phyloP scores from a whole-genome alignment of 92 coral and sea anemone genomes.

The Muricea muricata region DNA sequence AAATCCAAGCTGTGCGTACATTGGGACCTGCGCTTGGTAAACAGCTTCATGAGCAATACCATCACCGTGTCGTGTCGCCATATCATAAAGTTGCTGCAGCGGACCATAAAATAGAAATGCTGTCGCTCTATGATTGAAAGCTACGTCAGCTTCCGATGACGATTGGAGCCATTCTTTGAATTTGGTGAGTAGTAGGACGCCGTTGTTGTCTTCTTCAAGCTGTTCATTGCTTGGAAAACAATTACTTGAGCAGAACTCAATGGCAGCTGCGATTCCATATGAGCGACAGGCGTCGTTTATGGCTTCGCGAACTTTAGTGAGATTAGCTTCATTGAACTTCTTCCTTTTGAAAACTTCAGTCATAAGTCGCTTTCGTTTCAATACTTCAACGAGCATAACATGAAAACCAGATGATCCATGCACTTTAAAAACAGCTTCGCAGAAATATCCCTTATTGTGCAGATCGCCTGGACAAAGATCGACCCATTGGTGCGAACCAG shows the following conservation, averaged over 20 bases:
- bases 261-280: not conserved
- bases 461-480: slow-evolving; percentile 40
- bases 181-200: not conserved
- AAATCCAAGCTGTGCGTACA: slow-evolving; percentile 27
- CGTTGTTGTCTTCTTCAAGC: not conserved
- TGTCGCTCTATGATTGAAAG: not conserved
- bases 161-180: not conserved
- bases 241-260: not conserved
- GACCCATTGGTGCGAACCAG: slow-evolving; percentile 27
- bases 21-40: slow-evolving; percentile 26
- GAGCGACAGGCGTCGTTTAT: not conserved
- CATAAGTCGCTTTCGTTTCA: not conserved
- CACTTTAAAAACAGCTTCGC: slow-evolving; percentile 24
- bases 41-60: slow-evolving; percentile 24
- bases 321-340: not conserved
- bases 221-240: not conserved
- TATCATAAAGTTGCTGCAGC: not conserved
- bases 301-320: not conserved
- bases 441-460: slow-evolving; percentile 32
- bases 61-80: slow-evolving; percentile 13
- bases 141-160: not conserved
- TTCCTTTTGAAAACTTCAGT: not conserved
- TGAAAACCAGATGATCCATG: slow-evolving; percentile 42
- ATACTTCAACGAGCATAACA: not conserved
- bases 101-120: not conserved